Conservation (phyloP, 2,888 invertebrate species). For the Eupithecia exiguata region DNA sequence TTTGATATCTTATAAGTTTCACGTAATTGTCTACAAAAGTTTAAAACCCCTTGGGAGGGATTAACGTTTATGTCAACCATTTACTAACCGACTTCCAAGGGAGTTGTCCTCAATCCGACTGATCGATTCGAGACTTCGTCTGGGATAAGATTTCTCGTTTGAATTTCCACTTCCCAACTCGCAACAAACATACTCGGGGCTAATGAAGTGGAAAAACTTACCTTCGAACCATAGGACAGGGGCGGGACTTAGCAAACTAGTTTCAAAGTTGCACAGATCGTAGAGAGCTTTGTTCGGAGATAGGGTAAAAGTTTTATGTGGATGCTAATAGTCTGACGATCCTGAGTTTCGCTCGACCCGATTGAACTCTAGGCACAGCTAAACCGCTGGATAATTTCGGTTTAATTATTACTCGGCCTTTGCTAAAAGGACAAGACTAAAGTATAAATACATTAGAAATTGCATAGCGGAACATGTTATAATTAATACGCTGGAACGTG, state of each 20-base stretch:
- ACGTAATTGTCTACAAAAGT: background rate
- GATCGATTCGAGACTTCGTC: conserved; percentile 8
- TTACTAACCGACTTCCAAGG: background rate
- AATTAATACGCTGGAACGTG: background rate
- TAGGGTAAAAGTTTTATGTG: conserved; percentile 36
- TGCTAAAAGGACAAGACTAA: background rate
- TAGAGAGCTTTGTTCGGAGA: conserved; percentile 30
- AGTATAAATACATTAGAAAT: background rate
- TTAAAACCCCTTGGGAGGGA: background rate
- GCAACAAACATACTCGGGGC: conserved; percentile 28
- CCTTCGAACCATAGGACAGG: conserved; percentile 25
- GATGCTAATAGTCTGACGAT: conserved; percentile 35
- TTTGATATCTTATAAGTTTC: background rate
- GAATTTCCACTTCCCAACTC: conserved; percentile 19
- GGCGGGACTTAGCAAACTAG: conserved; percentile 22
- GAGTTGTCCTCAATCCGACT: background rate
- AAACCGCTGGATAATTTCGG: conserved; percentile 14
- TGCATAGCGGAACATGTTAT: background rate
- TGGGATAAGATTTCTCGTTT: conserved; percentile 10
- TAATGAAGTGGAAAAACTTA: conserved; percentile 31
- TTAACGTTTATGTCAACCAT: background rate
- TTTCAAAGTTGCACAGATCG: conserved; percentile 31
- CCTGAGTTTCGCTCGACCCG: conserved; percentile 13
- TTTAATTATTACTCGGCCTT: background rate
- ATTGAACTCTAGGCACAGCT: conserved; percentile 15